Evolutionary conservation across 2,888 invertebrate genomes (phyloP), one percentile per base, ranked within the genome.

Genomic region (Helicoverpa assulta): DNA sequence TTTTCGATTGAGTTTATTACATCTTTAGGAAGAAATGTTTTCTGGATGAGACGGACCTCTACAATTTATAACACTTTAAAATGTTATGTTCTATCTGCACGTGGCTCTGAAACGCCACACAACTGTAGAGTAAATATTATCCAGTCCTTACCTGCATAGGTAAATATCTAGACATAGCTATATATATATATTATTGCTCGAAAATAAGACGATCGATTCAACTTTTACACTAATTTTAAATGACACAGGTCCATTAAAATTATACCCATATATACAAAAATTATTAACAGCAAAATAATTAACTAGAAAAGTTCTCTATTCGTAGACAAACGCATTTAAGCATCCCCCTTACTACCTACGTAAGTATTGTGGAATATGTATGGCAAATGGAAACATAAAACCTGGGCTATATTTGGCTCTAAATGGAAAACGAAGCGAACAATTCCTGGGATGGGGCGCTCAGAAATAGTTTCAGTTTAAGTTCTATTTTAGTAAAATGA

Each of bases 1-100:
- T 56, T 60, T 61, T 59, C n/a, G 29, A 66, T 40, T 1, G 56
- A 47, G 73, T 56, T 66, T 76, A 67, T 67, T 29, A 52, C 50
- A n/a, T 43, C 47, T 67, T 55, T 61, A 67, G 60, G 55, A 51
- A 51, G 43, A 19, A 54, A 51, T 10, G 4, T n/a, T 43, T n/a
- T 4, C 0, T n/a, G n/a, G 12, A 43, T 14, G 16, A 16, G 43
- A 47, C 6, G 6, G 6, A 16, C 47, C 1, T 0, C 6, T 1
- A 40, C 40, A 33, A 10, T 33, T 33, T 8, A 8, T 33, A 33
- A 10, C 33, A 33, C 33, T 40, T 40, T 10, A 40, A 40, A 40
- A 40, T 40, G 16, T 47, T 47, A 47, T 47, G 47, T 47, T 47
- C 47, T 40, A 7, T 47, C 47, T n/a, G 47, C 47, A 47, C 16